Conservation (phyloP, 2,797 vertebrate species). For the Limosa lapponica region DNA sequence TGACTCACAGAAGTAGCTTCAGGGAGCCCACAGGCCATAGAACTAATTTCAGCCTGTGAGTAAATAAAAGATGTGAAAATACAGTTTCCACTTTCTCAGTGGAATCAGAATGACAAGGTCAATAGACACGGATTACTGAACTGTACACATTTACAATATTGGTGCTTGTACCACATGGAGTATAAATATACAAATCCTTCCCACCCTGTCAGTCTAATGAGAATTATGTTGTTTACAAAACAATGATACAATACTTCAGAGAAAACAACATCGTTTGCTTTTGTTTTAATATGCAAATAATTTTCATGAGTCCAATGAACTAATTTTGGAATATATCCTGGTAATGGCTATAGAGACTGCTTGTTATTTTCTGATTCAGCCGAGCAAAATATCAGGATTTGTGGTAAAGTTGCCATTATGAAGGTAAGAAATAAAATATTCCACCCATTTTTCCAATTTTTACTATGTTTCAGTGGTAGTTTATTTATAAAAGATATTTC, state of each 20-base stretch:
- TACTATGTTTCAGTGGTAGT: neutral
- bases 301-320: neutral
- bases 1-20: constrained; percentile 49
- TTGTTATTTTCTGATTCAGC: neutral
- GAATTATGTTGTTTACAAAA: constrained; percentile 1
- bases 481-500: neutral
- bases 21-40: constrained; percentile 42
- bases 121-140: neutral
- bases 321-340: neutral
- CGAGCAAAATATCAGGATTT: neutral
- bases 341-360: neutral
- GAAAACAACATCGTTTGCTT: neutral
- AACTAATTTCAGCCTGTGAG: constrained; percentile 52
- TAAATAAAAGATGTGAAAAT: constrained; percentile 68
- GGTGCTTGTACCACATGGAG: neutral
- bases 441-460: neutral
- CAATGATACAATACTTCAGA: neutral
- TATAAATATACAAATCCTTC: constrained; percentile 1
- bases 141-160: neutral
- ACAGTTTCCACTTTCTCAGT: constrained; percentile 32
- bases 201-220: neutral
- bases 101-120: constrained; percentile 17
- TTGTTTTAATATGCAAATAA: neutral
- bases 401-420: neutral
- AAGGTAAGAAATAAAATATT: neutral